Percentiles rank a stretch among this genome's conserved stretches.
These are phyloP conservation scores for Zaprionus tsacasi DNA, from an alignment of 1,140 invertebrate genomes.

Conservation along the genomic window DNA sequence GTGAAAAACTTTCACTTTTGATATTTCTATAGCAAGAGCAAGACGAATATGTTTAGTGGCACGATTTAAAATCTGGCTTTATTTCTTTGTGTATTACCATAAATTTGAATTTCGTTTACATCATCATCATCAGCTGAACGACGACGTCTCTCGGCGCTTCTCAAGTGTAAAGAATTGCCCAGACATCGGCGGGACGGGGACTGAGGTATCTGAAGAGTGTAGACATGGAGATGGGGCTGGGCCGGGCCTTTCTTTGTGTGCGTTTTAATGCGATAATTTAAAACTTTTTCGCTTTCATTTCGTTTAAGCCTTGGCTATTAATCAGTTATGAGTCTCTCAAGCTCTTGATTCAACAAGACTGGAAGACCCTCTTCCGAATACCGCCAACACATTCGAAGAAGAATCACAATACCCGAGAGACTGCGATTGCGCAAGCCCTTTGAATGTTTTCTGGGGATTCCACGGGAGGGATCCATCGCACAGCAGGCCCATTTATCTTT, in stretches of 20 bases:
- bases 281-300: constrained; percentile 68
- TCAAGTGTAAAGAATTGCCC: constrained; percentile 54
- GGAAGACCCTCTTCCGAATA: constrained; percentile 22
- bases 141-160: constrained; percentile 34
- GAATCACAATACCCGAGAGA: constrained; percentile 37
- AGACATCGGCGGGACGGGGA: neutral
- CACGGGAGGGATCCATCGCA: neutral
- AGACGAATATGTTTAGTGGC: constrained; percentile 58
- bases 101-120: constrained; percentile 72
- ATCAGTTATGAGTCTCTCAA: constrained; percentile 57
- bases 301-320: constrained; percentile 64
- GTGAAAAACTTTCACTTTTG: constrained; percentile 70
- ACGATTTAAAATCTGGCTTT: constrained; percentile 56
- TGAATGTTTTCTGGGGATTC: neutral
- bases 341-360: constrained; percentile 19
- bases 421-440: constrained; percentile 44
- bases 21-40: constrained; percentile 49
- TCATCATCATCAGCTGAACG: constrained; percentile 55
- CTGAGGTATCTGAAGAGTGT: neutral
- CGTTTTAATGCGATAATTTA: constrained; percentile 66
- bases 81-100: constrained; percentile 61
- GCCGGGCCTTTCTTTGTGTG: constrained; percentile 51
- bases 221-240: neutral
- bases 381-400: constrained; percentile 35
- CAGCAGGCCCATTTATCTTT: constrained; percentile 50